A percentile compares a stretch with the other conserved stretches of the same genome.
Conservation (phyloP, 2,888 invertebrate species). For the Drosophila quasianomalipes region DNA sequence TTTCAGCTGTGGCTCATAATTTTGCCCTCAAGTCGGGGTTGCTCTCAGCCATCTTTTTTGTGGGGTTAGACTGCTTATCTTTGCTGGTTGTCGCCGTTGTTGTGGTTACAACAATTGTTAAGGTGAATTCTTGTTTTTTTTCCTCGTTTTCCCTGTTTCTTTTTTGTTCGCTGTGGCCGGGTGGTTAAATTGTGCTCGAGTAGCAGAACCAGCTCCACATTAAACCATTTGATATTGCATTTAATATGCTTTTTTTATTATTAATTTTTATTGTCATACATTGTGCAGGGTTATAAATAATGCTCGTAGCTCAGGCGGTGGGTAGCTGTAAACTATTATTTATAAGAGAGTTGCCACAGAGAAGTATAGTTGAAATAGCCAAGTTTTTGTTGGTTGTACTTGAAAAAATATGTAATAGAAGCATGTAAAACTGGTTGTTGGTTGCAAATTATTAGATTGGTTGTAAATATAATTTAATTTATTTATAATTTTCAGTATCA, state of each 20-base stretch:
- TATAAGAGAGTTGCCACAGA: not conserved
- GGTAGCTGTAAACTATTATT: not conserved
- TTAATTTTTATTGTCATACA: slow-evolving; percentile 56
- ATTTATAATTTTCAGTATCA: too few relatives aligned
- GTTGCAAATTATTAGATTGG: not conserved
- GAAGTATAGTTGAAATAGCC: not conserved
- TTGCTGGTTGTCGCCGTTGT: slow-evolving; percentile 64
- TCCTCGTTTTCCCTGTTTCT: not conserved
- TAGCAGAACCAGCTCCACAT: slow-evolving; percentile 48
- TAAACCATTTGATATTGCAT: slow-evolving; percentile 79
- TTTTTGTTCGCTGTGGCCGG: slow-evolving; percentile 37
- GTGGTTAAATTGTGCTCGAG: slow-evolving; percentile 48
- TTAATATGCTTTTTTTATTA: slow-evolving; percentile 76
- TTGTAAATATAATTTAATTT: not conserved
- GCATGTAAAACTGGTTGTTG: not conserved
- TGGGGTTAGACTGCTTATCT: slow-evolving; percentile 66
- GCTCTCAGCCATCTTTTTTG: slow-evolving; percentile 53
- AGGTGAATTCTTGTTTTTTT: slow-evolving; percentile 40
- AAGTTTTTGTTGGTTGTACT: not conserved
- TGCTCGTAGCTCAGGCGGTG: slow-evolving; percentile 1
- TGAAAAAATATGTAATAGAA: not conserved
- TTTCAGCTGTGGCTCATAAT: slow-evolving; percentile 59
- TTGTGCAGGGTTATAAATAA: slow-evolving; percentile 42
- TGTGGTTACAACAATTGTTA: slow-evolving; percentile 74
- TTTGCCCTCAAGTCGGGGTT: slow-evolving; percentile 43